Conservation (phyloP, 35 echinoderm and acorn worm genomes). For the Diadema setosum region DNA sequence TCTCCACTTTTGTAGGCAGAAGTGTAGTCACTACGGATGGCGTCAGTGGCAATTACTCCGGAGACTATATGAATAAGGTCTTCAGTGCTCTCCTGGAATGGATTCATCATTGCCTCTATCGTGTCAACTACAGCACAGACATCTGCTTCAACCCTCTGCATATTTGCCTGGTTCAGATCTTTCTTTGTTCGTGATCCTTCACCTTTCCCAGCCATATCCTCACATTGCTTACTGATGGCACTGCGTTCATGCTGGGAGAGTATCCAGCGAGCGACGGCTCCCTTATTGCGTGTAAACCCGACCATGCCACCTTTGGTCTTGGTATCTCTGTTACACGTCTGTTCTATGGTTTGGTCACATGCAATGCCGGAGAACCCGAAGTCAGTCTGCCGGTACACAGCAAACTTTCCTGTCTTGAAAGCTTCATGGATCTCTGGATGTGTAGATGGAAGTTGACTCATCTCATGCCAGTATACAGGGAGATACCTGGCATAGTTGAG, state of each 20-base stretch:
- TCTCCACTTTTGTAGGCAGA: slow-evolving; percentile 28
- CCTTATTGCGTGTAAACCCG: slow-evolving; percentile 51
- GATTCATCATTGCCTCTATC: slow-evolving; percentile 47
- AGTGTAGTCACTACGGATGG: slow-evolving; percentile 15
- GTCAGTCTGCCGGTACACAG: slow-evolving; percentile 38
- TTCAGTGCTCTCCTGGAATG: not conserved
- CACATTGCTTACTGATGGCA: slow-evolving; percentile 57
- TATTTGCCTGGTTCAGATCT: not conserved
- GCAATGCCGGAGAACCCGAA: slow-evolving; percentile 33
- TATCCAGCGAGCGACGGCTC: slow-evolving; percentile 51
- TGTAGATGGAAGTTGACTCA: slow-evolving; percentile 27
- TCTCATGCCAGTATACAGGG: slow-evolving; percentile 58
- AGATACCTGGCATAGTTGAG: slow-evolving; percentile 63
- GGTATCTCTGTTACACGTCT: slow-evolving; percentile 54
- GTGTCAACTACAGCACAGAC: not conserved
- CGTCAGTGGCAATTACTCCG: not conserved
- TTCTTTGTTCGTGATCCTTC: not conserved
- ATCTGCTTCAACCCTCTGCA: not conserved
- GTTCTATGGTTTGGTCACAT: slow-evolving; percentile 54
- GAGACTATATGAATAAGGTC: not conserved
- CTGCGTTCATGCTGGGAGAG: slow-evolving; percentile 44
- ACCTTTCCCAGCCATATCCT: slow-evolving; percentile 49
- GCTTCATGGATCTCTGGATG: slow-evolving; percentile 38
- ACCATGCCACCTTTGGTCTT: slow-evolving; percentile 59
- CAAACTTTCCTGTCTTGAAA: slow-evolving; percentile 11